Percentiles rank a stretch among this genome's conserved stretches.
phyloP scores from a whole-genome alignment of 1,140 invertebrate genomes.

The Coelopa frigida region DNA sequence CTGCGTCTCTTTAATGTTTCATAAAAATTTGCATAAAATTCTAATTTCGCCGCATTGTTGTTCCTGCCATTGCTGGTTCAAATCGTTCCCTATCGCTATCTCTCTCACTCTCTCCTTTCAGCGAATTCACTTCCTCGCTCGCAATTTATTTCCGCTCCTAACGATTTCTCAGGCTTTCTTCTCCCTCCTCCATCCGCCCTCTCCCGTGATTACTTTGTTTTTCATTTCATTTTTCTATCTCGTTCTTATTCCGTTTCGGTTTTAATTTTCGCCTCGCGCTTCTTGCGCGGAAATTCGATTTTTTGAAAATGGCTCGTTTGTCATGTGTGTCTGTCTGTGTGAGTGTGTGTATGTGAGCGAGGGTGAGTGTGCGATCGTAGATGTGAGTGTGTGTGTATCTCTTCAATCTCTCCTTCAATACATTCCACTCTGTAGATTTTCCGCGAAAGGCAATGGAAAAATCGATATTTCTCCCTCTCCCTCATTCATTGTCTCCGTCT shows the following conservation, averaged over 20 bases:
- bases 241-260: too few relatives aligned
- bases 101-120: background rate
- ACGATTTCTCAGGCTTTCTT: slow-evolving; percentile 7
- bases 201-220: slow-evolving; percentile 1
- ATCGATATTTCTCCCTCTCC: too few relatives aligned
- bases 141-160: slow-evolving; percentile 15
- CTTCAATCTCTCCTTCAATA: slow-evolving; percentile 6
- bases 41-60: slow-evolving; percentile 13
- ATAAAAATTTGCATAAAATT: slow-evolving; percentile 18
- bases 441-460: too few relatives aligned
- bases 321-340: background rate
- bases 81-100: slow-evolving; percentile 1
- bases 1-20: background rate
- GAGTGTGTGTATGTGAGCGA: background rate
- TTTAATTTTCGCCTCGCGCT: too few relatives aligned
- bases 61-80: slow-evolving; percentile 2
- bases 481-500: too few relatives aligned
- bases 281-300: too few relatives aligned
- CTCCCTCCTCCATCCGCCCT: slow-evolving; percentile 5
- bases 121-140: background rate
- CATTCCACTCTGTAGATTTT: too few relatives aligned
- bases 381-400: too few relatives aligned
- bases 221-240: background rate
- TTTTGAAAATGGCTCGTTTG: too few relatives aligned
- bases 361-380: too few relatives aligned